Conservation (phyloP, 1,140 invertebrate species). For the Trichogramma pretiosum region DNA sequence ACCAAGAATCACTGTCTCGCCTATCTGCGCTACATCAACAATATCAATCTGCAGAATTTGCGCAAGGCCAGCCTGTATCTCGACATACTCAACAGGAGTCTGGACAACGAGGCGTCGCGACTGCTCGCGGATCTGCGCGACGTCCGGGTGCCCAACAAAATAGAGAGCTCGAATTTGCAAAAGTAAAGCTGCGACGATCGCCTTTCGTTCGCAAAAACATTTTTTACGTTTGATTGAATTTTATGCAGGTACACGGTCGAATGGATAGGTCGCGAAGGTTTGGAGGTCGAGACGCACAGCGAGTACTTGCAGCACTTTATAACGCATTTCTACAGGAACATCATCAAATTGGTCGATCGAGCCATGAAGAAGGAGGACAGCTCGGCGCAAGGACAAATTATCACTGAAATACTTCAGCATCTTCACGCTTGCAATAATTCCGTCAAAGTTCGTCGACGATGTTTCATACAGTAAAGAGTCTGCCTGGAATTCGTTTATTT, state of each 20-base stretch:
- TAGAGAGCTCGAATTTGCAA: slow-evolving; percentile 79
- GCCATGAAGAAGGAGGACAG: slow-evolving; percentile 94
- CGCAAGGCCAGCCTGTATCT: slow-evolving; percentile 90
- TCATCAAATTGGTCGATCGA: slow-evolving; percentile 83
- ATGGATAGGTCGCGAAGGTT: slow-evolving; percentile 92
- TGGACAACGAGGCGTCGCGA: slow-evolving; percentile 89
- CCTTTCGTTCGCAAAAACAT: too few species aligned
- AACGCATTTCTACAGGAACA: slow-evolving; percentile 88
- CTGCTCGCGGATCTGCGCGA: slow-evolving; percentile 84
- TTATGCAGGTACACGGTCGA: slow-evolving; percentile 79
- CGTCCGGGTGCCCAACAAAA: slow-evolving; percentile 75
- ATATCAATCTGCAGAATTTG: slow-evolving; percentile 92
- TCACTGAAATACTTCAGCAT: slow-evolving; percentile 94
- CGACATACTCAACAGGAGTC: slow-evolving; percentile 85
- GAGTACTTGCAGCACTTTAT: slow-evolving; percentile 95
- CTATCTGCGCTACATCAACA: slow-evolving; percentile 92
- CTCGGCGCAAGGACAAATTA: slow-evolving; percentile 85
- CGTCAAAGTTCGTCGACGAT: slow-evolving; percentile 71
- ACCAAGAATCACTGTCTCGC: slow-evolving; percentile 95
- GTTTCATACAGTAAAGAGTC: too few species aligned
- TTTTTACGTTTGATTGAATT: too few species aligned
- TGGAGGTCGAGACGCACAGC: slow-evolving; percentile 84
- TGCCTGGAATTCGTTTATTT: too few species aligned
- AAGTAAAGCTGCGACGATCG: too few species aligned
- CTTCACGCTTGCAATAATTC: slow-evolving; percentile 93